phyloP scores from a whole-genome alignment of 2,113 vertebrate species.

The Eublepharis macularius region DNA sequence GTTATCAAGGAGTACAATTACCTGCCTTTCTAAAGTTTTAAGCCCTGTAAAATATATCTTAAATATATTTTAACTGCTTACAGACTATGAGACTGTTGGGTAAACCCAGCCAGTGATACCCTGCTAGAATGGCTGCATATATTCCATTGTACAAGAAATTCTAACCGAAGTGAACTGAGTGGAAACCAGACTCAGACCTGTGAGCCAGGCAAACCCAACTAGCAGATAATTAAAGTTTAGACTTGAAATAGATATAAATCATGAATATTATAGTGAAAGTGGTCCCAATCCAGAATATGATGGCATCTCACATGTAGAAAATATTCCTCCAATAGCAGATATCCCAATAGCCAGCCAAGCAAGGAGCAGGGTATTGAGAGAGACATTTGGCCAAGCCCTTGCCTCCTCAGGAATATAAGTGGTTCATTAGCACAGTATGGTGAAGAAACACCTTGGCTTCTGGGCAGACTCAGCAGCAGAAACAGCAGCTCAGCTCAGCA shows the following conservation, averaged over 20 bases:
- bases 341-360: slow-evolving; percentile 77
- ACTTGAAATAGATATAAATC: slow-evolving; percentile 95
- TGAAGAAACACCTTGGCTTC: slow-evolving; percentile 59
- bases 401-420: slow-evolving; percentile 61
- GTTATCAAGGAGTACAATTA: background rate
- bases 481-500: slow-evolving; percentile 23
- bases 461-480: slow-evolving; percentile 69
- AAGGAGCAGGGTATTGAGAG: slow-evolving; percentile 75
- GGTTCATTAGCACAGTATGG: slow-evolving; percentile 63
- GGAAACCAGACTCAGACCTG: slow-evolving; percentile 94
- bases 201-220: slow-evolving; percentile 93
- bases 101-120: slow-evolving; percentile 85
- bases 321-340: slow-evolving; percentile 46
- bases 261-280: slow-evolving; percentile 82
- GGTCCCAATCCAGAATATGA: slow-evolving; percentile 54
- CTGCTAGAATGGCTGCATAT: slow-evolving; percentile 92
- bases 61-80: slow-evolving; percentile 47
- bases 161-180: slow-evolving; percentile 91
- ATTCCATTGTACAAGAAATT: slow-evolving; percentile 90
- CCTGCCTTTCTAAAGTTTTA: background rate
- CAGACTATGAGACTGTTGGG: slow-evolving; percentile 81
- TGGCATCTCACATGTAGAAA: slow-evolving; percentile 37
- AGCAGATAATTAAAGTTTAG: slow-evolving; percentile 95
- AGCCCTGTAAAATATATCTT: slow-evolving; percentile 32
- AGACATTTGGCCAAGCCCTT: slow-evolving; percentile 20